Conservation (phyloP, 2,888 invertebrate species). For the Tricholauxania praeusta region DNA sequence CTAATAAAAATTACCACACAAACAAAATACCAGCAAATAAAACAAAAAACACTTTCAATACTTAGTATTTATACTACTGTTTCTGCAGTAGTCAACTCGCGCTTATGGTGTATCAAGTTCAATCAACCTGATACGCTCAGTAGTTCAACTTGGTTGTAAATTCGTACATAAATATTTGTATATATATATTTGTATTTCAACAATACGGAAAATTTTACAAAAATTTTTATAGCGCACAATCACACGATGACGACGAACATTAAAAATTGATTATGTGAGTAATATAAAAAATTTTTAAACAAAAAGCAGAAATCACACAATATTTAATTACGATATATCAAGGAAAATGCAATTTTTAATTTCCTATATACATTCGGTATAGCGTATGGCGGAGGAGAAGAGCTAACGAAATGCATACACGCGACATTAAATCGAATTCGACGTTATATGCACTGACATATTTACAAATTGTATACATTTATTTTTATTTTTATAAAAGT, state of each 20-base stretch:
- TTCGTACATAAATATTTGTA: neutral
- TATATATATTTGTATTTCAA: neutral
- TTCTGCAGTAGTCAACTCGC: too few relatives aligned
- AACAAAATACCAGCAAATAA: too few relatives aligned
- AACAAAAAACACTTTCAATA: too few relatives aligned
- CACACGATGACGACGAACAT: too few relatives aligned
- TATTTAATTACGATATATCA: neutral
- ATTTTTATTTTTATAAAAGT: conserved; percentile 14
- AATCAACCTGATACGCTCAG: conserved; percentile 14
- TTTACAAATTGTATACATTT: conserved; percentile 6
- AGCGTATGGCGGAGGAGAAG: neutral
- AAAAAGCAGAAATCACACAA: neutral
- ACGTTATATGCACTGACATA: neutral
- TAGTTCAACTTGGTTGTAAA: neutral
- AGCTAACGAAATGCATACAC: too few relatives aligned
- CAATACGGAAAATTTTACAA: conserved; percentile 20
- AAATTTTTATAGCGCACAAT: neutral
- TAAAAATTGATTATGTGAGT: too few relatives aligned
- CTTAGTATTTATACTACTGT: too few relatives aligned
- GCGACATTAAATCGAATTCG: neutral
- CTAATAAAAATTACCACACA: too few relatives aligned
- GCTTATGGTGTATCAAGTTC: neutral
- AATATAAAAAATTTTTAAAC: neutral
- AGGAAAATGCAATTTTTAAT: neutral
- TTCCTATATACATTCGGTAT: neutral